Evolutionary conservation across 2,113 vertebrate species (phyloP).

Genomic region (Cyanocitta stelleri): DNA sequence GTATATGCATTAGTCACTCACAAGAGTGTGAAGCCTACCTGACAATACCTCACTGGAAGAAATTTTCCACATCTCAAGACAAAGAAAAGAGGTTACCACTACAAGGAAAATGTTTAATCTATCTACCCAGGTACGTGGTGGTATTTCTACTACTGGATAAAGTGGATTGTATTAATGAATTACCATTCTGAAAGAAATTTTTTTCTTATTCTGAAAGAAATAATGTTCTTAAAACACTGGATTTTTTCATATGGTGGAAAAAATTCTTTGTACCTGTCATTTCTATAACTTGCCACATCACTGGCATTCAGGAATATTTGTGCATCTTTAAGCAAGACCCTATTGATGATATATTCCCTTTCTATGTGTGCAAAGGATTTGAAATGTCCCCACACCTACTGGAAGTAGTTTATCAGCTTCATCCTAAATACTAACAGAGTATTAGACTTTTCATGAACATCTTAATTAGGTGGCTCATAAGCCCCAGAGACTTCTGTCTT

Average conservation of each 20-base stretch:
- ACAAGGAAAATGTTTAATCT: background rate
- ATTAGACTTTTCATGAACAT: background rate
- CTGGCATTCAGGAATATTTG: background rate
- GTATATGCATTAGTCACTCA: background rate
- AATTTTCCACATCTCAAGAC: background rate
- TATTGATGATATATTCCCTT: background rate
- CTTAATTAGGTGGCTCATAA: background rate
- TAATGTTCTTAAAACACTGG: background rate
- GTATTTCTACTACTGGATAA: background rate
- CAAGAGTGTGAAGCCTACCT: background rate
- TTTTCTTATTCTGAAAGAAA: background rate
- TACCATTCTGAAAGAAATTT: background rate
- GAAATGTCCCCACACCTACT: background rate
- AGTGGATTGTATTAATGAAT: background rate
- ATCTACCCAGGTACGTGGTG: rapidly evolving
- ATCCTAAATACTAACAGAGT: background rate
- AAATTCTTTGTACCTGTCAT: background rate
- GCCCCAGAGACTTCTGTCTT: background rate
- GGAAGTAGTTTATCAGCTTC: background rate
- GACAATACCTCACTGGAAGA: background rate
- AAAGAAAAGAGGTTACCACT: background rate
- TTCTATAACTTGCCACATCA: background rate
- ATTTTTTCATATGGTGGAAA: background rate
- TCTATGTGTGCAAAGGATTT: background rate
- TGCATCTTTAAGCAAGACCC: background rate